phyloP scores from a whole-genome alignment of 2,888 invertebrate genomes.

The Orchestes rusci region DNA sequence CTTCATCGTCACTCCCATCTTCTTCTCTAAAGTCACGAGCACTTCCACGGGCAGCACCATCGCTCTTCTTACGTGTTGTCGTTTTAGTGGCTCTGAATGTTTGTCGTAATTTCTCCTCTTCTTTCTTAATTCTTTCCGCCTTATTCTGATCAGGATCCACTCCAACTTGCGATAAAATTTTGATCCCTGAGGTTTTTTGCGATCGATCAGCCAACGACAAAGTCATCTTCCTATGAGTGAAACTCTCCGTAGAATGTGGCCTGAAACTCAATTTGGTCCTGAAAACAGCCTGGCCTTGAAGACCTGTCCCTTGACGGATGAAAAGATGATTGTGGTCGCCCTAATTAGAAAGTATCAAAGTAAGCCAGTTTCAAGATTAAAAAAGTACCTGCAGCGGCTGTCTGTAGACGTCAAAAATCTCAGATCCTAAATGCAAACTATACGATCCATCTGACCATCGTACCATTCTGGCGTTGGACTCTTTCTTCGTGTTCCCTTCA shows the following conservation, averaged over 20 bases:
- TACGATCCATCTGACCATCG: slow-evolving; percentile 98
- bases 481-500: slow-evolving; percentile 71
- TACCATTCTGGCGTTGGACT: slow-evolving; percentile 93
- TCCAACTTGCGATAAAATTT: slow-evolving; percentile 90
- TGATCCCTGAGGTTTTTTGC: slow-evolving; percentile 89
- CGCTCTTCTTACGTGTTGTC: slow-evolving; percentile 39
- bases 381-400: slow-evolving; percentile 68
- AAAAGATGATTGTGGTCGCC: slow-evolving; percentile 97
- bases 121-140: slow-evolving; percentile 90
- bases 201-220: slow-evolving; percentile 93
- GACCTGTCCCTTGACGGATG: slow-evolving; percentile 94
- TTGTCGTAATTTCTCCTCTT: slow-evolving; percentile 90
- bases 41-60: slow-evolving; percentile 37
- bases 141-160: slow-evolving; percentile 91
- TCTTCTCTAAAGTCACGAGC: slow-evolving; percentile 53
- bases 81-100: slow-evolving; percentile 55
- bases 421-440: slow-evolving; percentile 92
- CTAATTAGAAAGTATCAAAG: slow-evolving; percentile 36
- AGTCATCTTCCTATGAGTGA: slow-evolving; percentile 98
- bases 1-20: slow-evolving; percentile 91
- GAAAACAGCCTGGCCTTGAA: slow-evolving; percentile 97
- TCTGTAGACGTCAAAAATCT: slow-evolving; percentile 96
- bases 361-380: neutral
- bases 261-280: slow-evolving; percentile 94
- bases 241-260: slow-evolving; percentile 97